Evolutionary conservation across 2,888 invertebrate genomes (phyloP).

Genomic region (Leptogaster cylindrica): DNA sequence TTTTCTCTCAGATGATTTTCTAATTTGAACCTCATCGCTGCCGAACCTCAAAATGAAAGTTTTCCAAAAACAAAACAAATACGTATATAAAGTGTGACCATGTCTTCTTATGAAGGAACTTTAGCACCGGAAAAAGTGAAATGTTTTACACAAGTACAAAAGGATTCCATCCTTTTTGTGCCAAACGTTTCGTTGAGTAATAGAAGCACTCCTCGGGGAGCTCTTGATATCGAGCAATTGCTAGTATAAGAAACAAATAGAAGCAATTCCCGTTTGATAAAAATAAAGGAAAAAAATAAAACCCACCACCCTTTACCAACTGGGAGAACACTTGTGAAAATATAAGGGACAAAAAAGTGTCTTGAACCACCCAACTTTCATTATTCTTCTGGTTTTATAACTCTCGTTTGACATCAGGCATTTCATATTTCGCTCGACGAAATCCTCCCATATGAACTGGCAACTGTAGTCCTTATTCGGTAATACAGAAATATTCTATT

Average conservation of each 20-base stretch:
- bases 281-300: conserved; percentile 4
- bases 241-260: conserved; percentile 33
- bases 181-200: conserved; percentile 26
- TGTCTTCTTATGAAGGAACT: conserved; percentile 27
- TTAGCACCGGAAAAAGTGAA: conserved; percentile 19
- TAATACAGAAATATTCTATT: too few species aligned
- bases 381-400: conserved; percentile 40
- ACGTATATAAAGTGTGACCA: conserved; percentile 2
- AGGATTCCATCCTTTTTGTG: conserved; percentile 32
- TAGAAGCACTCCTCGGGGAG: conserved; percentile 41
- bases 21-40: conserved; percentile 10
- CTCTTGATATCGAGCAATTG: conserved; percentile 44
- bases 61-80: conserved; percentile 5
- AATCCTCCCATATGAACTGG: background rate
- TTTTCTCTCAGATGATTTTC: background rate
- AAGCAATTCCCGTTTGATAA: conserved; percentile 26
- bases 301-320: background rate
- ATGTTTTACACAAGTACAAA: conserved; percentile 24
- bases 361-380: conserved; percentile 28
- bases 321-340: background rate
- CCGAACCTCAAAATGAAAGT: background rate
- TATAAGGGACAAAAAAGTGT: conserved; percentile 27
- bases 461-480: conserved; percentile 10
- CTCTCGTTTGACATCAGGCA: conserved; percentile 33
- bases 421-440: conserved; percentile 32